Conservation (phyloP, 2,797 vertebrate genomes). For the Leuciscus waleckii region DNA sequence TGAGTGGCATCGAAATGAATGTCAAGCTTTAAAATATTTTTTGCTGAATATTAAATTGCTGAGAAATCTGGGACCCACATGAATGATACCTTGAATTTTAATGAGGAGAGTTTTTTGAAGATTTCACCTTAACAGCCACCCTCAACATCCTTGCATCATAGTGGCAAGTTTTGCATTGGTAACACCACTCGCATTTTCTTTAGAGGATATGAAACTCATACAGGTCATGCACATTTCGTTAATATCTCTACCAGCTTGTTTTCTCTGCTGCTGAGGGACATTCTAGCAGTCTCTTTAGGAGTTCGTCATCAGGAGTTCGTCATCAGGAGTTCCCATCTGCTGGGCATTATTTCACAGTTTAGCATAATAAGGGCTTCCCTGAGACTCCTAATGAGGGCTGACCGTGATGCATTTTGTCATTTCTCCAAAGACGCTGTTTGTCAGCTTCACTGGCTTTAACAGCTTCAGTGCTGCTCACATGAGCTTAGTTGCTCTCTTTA, state of each 20-base stretch:
- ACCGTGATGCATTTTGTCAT: constrained; percentile 38
- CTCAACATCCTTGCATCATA: background rate
- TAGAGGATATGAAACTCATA: background rate
- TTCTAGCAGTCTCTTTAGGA: background rate
- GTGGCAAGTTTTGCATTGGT: background rate
- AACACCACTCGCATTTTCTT: background rate
- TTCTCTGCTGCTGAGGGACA: background rate
- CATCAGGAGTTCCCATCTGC: constrained; percentile 25
- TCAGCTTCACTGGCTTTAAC: constrained; percentile 45
- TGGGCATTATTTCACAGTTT: background rate
- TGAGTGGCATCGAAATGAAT: background rate
- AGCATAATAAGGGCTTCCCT: constrained; percentile 9
- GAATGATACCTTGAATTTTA: background rate
- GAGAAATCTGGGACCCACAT: background rate
- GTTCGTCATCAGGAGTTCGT: constrained; percentile 13
- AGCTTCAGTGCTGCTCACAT: constrained; percentile 43
- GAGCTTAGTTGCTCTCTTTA: constrained; percentile 13
- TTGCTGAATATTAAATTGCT: background rate
- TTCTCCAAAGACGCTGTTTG: constrained; percentile 58
- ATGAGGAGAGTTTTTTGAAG: background rate
- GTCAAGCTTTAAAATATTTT: background rate
- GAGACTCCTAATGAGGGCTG: constrained; percentile 26
- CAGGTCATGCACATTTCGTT: background rate
- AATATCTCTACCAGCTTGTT: background rate
- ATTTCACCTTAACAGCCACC: background rate